Evolutionary conservation across 2,888 invertebrate genomes (phyloP).

Genomic region (Melanophora roralis): DNA sequence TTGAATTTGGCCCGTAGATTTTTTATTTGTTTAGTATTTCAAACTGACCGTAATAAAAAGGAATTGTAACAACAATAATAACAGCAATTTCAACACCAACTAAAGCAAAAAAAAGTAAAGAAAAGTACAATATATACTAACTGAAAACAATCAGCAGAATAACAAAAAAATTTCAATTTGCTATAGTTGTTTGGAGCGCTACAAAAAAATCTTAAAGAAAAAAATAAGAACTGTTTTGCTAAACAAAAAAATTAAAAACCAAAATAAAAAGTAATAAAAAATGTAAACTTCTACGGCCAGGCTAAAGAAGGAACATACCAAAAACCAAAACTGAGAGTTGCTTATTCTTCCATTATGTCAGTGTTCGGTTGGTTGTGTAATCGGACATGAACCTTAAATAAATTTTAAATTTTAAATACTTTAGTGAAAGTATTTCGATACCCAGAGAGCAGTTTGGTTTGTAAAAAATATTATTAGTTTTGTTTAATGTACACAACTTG

Average conservation of each 20-base stretch:
- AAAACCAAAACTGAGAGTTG: conserved; percentile 15
- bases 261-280: conserved; percentile 15
- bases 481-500: too few species aligned
- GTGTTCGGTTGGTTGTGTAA: neutral
- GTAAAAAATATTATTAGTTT: too few species aligned
- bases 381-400: conserved; percentile 24
- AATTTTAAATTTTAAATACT: conserved; percentile 39
- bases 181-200: conserved; percentile 16
- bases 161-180: conserved; percentile 45
- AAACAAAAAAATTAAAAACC: neutral
- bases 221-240: neutral
- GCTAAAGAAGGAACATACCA: neutral
- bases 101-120: neutral
- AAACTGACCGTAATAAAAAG: conserved; percentile 45
- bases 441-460: conserved; percentile 3
- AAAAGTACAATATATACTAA: conserved; percentile 23
- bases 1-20: conserved; percentile 3
- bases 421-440: neutral
- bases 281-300: conserved; percentile 31
- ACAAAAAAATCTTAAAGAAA: neutral
- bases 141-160: conserved; percentile 44
- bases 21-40: conserved; percentile 11
- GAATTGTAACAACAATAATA: conserved; percentile 9
- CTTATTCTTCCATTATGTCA: conserved; percentile 22
- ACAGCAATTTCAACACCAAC: neutral